Percentiles rank a stretch among this genome's conserved stretches.
Conservation (phyloP, 2,113 vertebrate species). For the Entelurus aequoreus region DNA sequence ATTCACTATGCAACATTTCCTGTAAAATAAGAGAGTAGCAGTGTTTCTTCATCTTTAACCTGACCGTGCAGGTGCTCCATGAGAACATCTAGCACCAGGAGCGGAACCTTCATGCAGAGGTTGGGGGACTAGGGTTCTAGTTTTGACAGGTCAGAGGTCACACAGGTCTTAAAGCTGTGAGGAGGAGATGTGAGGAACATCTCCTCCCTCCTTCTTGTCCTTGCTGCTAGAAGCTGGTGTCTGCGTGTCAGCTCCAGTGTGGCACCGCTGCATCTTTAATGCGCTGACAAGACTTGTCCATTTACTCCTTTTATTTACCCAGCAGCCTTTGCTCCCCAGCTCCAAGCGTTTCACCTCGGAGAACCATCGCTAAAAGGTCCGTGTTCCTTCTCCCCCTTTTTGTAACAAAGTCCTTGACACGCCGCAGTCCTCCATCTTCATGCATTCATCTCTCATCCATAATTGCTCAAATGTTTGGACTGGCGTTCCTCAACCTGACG, state of each 20-base stretch:
- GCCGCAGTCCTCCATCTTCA: background rate
- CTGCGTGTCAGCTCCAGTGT: background rate
- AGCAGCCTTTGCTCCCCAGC: background rate
- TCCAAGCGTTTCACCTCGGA: background rate
- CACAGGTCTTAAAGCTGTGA: too few relatives aligned
- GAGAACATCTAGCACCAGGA: too few relatives aligned
- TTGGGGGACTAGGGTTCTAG: too few relatives aligned
- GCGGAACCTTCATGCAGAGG: too few relatives aligned
- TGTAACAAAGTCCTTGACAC: background rate
- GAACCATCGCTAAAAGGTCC: background rate
- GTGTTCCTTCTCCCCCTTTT: too few relatives aligned
- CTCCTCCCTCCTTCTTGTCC: too few relatives aligned
- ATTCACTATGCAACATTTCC: too few relatives aligned
- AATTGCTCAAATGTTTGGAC: background rate
- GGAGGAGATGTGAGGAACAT: too few relatives aligned
- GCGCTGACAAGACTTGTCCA: constrained; percentile 5
- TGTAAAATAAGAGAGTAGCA: too few relatives aligned
- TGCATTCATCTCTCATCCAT: background rate
- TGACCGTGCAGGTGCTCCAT: too few relatives aligned
- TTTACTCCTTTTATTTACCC: background rate
- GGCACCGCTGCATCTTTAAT: constrained; percentile 1
- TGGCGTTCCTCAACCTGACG: background rate
- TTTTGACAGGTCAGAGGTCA: too few relatives aligned
- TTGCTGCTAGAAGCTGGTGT: background rate
- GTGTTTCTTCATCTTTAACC: too few relatives aligned